Percentiles rank a stretch among this genome's conserved stretches.
Evolutionary conservation across 2,113 vertebrate species (phyloP).

Genomic region (Platysteira castanea): DNA sequence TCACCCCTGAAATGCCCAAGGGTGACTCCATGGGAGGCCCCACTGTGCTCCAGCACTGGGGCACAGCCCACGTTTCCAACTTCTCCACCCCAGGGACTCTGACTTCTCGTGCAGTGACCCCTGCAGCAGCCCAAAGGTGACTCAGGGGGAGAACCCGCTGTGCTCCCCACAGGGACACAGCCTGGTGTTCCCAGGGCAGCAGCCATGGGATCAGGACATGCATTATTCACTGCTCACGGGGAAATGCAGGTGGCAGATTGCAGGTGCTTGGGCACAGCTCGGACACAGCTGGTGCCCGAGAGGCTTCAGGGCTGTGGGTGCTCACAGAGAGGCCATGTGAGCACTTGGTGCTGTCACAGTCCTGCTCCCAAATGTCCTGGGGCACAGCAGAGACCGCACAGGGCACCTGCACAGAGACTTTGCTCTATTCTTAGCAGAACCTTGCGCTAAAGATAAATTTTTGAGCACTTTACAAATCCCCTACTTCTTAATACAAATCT

Average conservation of each 20-base stretch:
- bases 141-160: rapidly evolving
- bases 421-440: not conserved
- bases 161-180: rapidly evolving
- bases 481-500: not conserved
- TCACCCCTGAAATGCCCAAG: not conserved
- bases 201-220: not conserved
- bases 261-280: not conserved
- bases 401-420: not conserved
- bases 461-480: not conserved
- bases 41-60: not conserved
- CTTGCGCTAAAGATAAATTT: not conserved
- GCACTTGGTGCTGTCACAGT: not conserved
- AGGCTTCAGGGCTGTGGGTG: not conserved
- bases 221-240: not conserved
- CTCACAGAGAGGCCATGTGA: not conserved
- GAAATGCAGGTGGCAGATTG: not conserved
- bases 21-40: not conserved
- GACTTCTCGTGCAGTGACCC: rapidly evolving
- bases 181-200: not conserved
- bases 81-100: not conserved
- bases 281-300: not conserved
- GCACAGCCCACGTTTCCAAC: not conserved
- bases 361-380: not conserved
- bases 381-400: not conserved
- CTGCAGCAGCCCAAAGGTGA: not conserved